Conservation (phyloP, 64 coral and sea anemone genomes). For the Montipora foliosa region DNA sequence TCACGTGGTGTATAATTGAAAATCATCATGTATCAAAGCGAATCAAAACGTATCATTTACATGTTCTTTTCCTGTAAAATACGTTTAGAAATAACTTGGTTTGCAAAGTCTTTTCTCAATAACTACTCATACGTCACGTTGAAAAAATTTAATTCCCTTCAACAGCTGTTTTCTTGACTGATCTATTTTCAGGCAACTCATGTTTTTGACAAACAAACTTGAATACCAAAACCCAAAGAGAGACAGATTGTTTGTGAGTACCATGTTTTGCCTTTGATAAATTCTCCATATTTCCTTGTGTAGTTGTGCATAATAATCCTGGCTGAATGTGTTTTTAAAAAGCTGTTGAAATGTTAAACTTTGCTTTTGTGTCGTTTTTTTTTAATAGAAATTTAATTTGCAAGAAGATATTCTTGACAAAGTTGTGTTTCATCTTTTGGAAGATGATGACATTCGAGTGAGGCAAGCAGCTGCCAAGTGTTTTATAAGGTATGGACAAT, state of each 20-base stretch:
- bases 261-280: not conserved
- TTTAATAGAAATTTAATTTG: slow-evolving; percentile 63
- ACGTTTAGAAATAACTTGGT: no score
- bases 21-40: no score
- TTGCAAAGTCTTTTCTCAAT: not conserved
- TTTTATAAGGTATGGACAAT: slow-evolving; percentile 63
- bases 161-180: not conserved
- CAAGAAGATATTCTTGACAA: slow-evolving; percentile 74
- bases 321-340: no score
- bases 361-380: not conserved
- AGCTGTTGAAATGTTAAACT: not conserved
- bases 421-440: slow-evolving; percentile 73
- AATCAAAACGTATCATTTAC: no score
- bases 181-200: slow-evolving; percentile 47
- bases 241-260: slow-evolving; percentile 77
- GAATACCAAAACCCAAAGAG: slow-evolving; percentile 26
- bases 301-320: not conserved
- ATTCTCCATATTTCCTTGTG: no score
- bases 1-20: no score
- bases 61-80: no score
- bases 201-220: slow-evolving; percentile 65
- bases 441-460: slow-evolving; percentile 88
- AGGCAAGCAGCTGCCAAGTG: slow-evolving; percentile 84
- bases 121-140: not conserved
- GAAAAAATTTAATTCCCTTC: not conserved